A percentile compares a stretch with the other conserved stretches of the same genome.
Evolutionary conservation across 2,888 invertebrate genomes (phyloP).

Genomic region (Thysanoteuthis rhombus): DNA sequence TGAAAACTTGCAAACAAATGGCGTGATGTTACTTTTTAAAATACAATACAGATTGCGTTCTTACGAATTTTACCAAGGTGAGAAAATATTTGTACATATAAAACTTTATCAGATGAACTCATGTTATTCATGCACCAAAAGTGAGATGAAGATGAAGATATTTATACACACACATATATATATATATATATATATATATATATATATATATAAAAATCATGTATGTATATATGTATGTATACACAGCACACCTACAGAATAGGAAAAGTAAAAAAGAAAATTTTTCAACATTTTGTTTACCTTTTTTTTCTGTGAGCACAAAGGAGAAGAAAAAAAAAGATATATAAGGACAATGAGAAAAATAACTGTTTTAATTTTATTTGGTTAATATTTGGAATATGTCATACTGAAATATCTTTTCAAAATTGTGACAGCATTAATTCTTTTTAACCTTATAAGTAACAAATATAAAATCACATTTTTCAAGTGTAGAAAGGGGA

Average conservation of each 20-base stretch:
- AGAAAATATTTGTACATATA: not conserved
- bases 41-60: not conserved
- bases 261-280: not conserved
- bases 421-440: too few species aligned
- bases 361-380: not conserved
- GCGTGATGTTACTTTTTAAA: not conserved
- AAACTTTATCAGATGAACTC: not conserved
- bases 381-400: not conserved
- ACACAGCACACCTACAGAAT: not conserved
- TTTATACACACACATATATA: too few species aligned
- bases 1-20: not conserved
- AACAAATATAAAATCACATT: too few species aligned
- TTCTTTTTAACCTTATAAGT: too few species aligned
- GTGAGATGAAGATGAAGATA: not conserved
- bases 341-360: not conserved
- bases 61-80: not conserved
- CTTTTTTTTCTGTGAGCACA: not conserved
- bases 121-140: not conserved
- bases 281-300: not conserved
- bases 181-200: too few species aligned
- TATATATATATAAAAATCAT: too few species aligned
- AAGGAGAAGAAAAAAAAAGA: not conserved
- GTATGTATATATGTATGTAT: too few species aligned
- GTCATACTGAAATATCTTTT: not conserved
- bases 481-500: too few species aligned